These are phyloP conservation scores for Psix sp. DNA, from an alignment of 1,140 invertebrate genomes.

Conservation along the genomic window DNA sequence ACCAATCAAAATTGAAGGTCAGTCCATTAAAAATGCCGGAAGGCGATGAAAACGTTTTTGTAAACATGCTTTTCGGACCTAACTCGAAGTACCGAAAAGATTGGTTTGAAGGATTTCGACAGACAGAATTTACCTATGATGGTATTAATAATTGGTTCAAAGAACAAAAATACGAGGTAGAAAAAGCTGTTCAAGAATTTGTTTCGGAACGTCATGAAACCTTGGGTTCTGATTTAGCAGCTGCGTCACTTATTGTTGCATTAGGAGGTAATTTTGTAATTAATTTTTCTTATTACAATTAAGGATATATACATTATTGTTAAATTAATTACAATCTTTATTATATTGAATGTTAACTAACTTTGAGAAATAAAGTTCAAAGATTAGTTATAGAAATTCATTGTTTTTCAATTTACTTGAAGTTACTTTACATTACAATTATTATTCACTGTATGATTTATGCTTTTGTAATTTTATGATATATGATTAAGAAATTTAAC, in stretches of 20 bases:
- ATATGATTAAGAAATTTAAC: too few relatives aligned
- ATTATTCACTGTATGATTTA: too few relatives aligned
- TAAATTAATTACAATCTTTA: too few relatives aligned
- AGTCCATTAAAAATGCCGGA: neutral
- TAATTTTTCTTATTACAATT: too few relatives aligned
- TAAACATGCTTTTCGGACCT: neutral
- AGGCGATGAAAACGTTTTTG: neutral
- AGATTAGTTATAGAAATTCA: neutral
- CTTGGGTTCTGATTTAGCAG: slow-evolving; percentile 84
- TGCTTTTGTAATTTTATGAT: too few relatives aligned
- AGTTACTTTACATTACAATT: too few relatives aligned
- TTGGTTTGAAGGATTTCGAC: slow-evolving; percentile 42
- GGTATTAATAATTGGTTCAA: slow-evolving; percentile 74
- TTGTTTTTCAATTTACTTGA: too few relatives aligned
- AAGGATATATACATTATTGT: too few relatives aligned
- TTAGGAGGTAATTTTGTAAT: slow-evolving; percentile 78
- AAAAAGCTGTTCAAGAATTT: slow-evolving; percentile 73
- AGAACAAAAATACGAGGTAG: slow-evolving; percentile 64
- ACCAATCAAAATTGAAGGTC: neutral
- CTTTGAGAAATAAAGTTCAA: slow-evolving; percentile 77
- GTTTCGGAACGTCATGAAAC: slow-evolving; percentile 74
- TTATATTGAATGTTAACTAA: too few relatives aligned
- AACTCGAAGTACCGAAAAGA: slow-evolving; percentile 2
- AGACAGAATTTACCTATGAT: slow-evolving; percentile 13
- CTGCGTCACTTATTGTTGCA: slow-evolving; percentile 84